phyloP scores from a whole-genome alignment of 2,113 vertebrate genomes.

The Meleagris gallopavo region DNA sequence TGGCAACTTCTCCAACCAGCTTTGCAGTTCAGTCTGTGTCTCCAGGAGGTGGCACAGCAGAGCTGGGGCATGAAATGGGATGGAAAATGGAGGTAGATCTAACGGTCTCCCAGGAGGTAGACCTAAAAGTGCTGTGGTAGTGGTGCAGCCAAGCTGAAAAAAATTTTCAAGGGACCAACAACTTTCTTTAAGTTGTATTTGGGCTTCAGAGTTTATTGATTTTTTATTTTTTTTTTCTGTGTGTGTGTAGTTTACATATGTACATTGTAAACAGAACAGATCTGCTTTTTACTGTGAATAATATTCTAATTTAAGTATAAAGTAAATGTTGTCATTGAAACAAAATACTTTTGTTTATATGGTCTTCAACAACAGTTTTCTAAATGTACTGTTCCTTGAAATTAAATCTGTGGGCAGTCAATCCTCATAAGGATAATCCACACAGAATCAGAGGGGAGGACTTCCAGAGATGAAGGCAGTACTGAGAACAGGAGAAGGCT shows the following conservation, averaged over 20 bases:
- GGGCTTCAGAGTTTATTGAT: background rate
- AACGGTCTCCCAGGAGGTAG: background rate
- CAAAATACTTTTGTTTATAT: background rate
- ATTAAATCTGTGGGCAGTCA: background rate
- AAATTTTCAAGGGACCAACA: background rate
- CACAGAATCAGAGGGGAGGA: background rate
- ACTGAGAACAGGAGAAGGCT: background rate
- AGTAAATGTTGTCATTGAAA: background rate
- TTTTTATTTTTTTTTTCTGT: background rate
- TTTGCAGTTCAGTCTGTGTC: background rate
- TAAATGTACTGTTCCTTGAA: background rate
- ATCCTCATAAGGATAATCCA: background rate
- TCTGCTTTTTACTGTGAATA: background rate
- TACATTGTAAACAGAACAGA: background rate
- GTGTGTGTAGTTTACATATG: background rate
- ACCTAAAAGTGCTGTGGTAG: background rate
- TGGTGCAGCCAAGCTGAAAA: background rate
- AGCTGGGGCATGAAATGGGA: background rate
- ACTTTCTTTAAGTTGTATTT: background rate
- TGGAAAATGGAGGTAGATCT: background rate
- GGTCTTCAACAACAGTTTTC: background rate
- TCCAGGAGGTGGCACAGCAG: background rate
- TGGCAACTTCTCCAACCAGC: background rate
- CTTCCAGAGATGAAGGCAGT: background rate
- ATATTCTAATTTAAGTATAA: background rate